Percentiles rank a stretch among this genome's conserved stretches.
Conservation (phyloP, 2,113 vertebrate genomes). For the Cyprichromis sp. region DNA sequence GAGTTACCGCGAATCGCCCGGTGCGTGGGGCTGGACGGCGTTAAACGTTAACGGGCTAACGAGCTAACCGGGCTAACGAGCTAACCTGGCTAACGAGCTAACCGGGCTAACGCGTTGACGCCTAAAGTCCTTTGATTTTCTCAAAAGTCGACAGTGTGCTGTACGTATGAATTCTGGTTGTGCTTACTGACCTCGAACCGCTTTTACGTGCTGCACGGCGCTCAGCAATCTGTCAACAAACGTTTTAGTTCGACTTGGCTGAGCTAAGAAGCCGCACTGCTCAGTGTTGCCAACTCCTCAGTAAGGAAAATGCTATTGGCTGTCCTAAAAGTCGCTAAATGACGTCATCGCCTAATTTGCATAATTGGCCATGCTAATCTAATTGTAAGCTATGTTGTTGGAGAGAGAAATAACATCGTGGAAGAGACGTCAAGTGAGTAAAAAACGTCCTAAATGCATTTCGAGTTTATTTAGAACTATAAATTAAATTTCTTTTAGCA, state of each 20-base stretch:
- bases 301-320: too few relatives aligned
- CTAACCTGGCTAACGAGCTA: rapidly evolving
- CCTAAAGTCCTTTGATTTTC: not conserved
- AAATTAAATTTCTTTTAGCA: too few relatives aligned
- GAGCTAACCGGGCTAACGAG: rapidly evolving
- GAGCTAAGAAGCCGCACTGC: rapidly evolving
- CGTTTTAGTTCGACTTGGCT: not conserved
- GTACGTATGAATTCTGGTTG: not conserved
- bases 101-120: rapidly evolving
- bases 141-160: not conserved
- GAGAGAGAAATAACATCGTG: too few relatives aligned
- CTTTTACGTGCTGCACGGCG: rapidly evolving
- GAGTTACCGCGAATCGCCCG: rapidly evolving
- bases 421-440: too few relatives aligned
- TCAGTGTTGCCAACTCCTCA: too few relatives aligned
- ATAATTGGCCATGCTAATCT: too few relatives aligned
- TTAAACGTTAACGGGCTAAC: too few relatives aligned
- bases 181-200: rapidly evolving
- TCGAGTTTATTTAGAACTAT: too few relatives aligned
- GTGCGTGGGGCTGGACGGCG: rapidly evolving
- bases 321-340: too few relatives aligned
- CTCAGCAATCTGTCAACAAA: not conserved
- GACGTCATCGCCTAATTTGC: too few relatives aligned
- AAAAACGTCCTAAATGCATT: too few relatives aligned
- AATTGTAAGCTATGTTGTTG: too few relatives aligned